Evolutionary conservation across 2,888 invertebrate genomes (phyloP).

Genomic region (Oscheius sp.): DNA sequence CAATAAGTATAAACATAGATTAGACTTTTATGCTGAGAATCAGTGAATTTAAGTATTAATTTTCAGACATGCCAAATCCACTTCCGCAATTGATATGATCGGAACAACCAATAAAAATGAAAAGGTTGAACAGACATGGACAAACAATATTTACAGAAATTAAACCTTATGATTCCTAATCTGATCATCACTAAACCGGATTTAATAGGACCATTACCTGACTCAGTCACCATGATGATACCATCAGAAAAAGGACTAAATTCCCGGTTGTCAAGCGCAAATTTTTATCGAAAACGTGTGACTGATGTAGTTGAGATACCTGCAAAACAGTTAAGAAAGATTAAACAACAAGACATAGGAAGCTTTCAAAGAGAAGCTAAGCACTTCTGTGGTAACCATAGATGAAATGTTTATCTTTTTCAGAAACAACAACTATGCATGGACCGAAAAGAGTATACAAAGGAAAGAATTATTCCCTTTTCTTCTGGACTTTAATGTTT

Average conservation of each 20-base stretch:
- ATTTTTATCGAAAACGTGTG: neutral
- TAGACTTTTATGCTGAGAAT: neutral
- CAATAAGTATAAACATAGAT: no score
- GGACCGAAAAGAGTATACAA: slow-evolving; percentile 24
- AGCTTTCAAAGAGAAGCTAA: slow-evolving; percentile 18
- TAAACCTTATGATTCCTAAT: no score
- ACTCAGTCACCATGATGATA: neutral
- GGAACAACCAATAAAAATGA: neutral
- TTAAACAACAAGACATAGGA: slow-evolving; percentile 12
- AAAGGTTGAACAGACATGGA: no score
- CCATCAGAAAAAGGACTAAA: neutral
- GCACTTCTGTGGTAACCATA: slow-evolving; percentile 13
- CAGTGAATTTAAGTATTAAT: neutral
- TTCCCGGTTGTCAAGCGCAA: slow-evolving; percentile 9
- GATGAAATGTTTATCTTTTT: neutral
- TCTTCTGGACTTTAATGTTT: slow-evolving; percentile 26
- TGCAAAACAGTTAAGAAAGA: slow-evolving; percentile 8
- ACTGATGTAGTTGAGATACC: slow-evolving; percentile 10
- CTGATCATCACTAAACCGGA: neutral
- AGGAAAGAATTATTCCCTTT: slow-evolving; percentile 11
- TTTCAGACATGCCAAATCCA: slow-evolving; percentile 9
- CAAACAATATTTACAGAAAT: no score
- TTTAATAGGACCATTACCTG: neutral
- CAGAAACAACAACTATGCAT: slow-evolving; percentile 33
- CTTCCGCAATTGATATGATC: slow-evolving; percentile 8